Conservation (phyloP, 2,113 vertebrate genomes). For the Nesoenas mayeri region DNA sequence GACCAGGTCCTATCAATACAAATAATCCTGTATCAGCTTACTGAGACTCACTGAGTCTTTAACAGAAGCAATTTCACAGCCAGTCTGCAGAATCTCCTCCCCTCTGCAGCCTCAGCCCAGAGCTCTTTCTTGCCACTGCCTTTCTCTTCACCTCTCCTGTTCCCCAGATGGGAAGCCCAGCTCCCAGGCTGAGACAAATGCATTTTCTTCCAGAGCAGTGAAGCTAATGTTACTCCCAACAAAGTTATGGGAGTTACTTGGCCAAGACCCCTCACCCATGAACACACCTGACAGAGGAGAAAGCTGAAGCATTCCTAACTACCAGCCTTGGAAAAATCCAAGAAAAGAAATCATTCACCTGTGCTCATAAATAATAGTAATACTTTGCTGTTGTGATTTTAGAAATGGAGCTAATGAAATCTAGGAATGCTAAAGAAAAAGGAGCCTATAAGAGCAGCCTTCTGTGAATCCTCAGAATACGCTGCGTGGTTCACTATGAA, state of each 20-base stretch:
- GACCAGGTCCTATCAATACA: neutral
- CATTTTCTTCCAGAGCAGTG: neutral
- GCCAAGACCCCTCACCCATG: neutral
- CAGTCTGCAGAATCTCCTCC: neutral
- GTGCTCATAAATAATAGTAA: neutral
- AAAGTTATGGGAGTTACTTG: neutral
- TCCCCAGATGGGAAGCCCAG: neutral
- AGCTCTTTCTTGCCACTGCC: neutral
- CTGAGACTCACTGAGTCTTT: neutral
- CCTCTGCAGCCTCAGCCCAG: neutral
- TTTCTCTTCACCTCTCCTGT: neutral
- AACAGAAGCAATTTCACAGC: neutral
- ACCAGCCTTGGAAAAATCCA: neutral
- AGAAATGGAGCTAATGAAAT: neutral
- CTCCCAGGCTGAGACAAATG: neutral
- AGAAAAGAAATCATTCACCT: neutral
- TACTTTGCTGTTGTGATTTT: neutral
- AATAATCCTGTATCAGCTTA: neutral
- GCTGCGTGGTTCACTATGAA: neutral
- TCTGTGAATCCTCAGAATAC: neutral
- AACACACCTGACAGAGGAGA: neutral
- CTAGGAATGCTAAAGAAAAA: neutral
- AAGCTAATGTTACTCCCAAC: neutral
- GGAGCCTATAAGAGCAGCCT: neutral
- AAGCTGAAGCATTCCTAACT: neutral